Evolutionary conservation across 2,113 vertebrate species (phyloP), one percentile per base, ranked within the genome.

Genomic region (Nesoenas mayeri): DNA sequence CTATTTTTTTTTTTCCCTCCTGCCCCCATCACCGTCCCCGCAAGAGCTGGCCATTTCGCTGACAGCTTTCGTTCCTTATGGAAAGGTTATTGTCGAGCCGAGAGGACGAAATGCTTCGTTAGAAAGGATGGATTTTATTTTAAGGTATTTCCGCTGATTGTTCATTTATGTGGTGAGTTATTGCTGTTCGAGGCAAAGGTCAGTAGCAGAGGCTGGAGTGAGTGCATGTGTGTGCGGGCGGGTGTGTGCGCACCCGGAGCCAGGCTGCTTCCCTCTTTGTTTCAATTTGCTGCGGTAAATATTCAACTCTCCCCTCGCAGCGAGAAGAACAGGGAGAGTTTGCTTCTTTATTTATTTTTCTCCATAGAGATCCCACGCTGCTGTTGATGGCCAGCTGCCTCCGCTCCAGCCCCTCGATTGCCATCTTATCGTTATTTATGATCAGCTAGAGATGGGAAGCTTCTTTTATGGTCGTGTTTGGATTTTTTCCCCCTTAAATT

Each of bases 81-180:
- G 98, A 98, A 96, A 97, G 70, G 95, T 98, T 97, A 97, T 97
- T 98, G 98, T 95, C 91, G 86, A 98, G 95, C 97, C 97, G 96
- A 97, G 97, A 97, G 96, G 98, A 98, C 95, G 95, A 89, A 90
- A 98, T 98, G 97, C 98, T 96, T 97, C 98, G 96, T 97, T 98
- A 94, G 97, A 97, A 98, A 99, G 98, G 98, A 99, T 99, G 99
- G 99, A 99, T 99, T 99, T 99, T 99, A 99, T 99, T 99, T 99
- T 99, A 99, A 99, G 99, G 99, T 99, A 99, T 99, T 99, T 99
- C 99, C 99, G 98, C 97, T 98, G 98, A 99, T 99, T 99, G 99
- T 99, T 99, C 99, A 98, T 99, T 98, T 98, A 98, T 98, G 98
- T 97, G 98, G 98, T 99, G 99, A 99, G 98, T 99, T 99, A 99